phyloP scores from a whole-genome alignment of 2,113 vertebrate genomes.

The Athene cunicularia region DNA sequence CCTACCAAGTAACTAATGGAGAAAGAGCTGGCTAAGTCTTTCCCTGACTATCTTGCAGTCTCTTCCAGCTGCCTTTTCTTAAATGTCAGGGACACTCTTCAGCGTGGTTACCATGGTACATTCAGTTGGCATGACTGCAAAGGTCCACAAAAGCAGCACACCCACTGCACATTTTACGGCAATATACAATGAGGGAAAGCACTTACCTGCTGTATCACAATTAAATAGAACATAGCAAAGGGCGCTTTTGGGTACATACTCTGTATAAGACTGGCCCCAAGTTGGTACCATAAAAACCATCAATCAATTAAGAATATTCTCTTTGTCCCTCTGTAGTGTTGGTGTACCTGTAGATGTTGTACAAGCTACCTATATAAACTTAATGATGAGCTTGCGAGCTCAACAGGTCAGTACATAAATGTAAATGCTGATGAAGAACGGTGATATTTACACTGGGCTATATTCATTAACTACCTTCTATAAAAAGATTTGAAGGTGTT shows the following conservation, averaged over 20 bases:
- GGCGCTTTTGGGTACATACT: neutral
- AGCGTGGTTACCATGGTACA: slow-evolving; percentile 7
- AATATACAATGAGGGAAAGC: neutral
- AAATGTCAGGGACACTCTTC: slow-evolving; percentile 31
- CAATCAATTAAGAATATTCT: neutral
- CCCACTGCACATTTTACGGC: neutral
- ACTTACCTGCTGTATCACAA: neutral
- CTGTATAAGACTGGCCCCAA: neutral
- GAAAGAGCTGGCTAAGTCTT: neutral
- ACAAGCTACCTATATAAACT: neutral
- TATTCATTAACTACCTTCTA: neutral
- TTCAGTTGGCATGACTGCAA: neutral
- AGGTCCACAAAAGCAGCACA: neutral
- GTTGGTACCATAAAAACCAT: neutral
- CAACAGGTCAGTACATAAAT: neutral
- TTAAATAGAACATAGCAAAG: neutral
- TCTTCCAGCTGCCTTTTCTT: slow-evolving; percentile 5
- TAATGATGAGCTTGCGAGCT: neutral
- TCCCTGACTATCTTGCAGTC: neutral
- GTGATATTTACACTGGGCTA: neutral
- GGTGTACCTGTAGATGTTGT: neutral
- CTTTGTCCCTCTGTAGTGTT: neutral
- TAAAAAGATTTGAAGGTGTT: neutral
- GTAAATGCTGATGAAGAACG: neutral
- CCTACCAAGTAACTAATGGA: neutral